A percentile compares a stretch with the other conserved stretches of the same genome.
Conservation (phyloP, 2,113 vertebrate genomes). For the Trematomus loennbergii region DNA sequence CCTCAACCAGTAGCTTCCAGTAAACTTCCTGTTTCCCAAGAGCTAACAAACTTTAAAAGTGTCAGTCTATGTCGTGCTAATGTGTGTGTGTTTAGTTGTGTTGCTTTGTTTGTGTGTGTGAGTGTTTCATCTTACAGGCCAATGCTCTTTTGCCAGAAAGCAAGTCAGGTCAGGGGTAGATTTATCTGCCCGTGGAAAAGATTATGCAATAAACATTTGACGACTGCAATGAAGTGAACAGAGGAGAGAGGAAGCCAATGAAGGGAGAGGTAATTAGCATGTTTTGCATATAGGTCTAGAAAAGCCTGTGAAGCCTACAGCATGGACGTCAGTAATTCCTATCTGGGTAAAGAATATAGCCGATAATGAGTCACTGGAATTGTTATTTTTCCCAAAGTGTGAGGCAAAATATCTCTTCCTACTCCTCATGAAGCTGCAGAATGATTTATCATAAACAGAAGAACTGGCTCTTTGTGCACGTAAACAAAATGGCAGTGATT, state of each 20-base stretch:
- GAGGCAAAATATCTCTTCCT: background rate
- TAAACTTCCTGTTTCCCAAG: conserved; percentile 51
- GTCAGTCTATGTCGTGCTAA: background rate
- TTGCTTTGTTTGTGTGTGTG: conserved; percentile 23
- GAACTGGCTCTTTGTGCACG: background rate
- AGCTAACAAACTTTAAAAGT: conserved; percentile 13
- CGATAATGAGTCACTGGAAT: background rate
- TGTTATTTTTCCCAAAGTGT: conserved; percentile 3
- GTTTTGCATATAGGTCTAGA: conserved; percentile 1
- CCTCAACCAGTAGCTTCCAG: background rate
- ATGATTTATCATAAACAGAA: background rate
- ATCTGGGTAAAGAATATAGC: background rate
- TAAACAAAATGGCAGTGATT: conserved; percentile 26
- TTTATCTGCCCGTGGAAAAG: background rate
- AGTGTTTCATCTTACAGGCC: background rate
- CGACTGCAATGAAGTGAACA: no score
- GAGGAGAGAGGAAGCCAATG: background rate
- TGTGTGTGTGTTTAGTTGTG: background rate
- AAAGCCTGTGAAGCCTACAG: conserved; percentile 5
- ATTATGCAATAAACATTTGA: conserved; percentile 27
- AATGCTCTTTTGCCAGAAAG: conserved; percentile 14
- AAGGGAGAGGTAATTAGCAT: conserved; percentile 17
- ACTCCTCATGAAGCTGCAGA: background rate
- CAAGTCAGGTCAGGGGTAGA: background rate
- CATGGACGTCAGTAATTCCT: background rate